phyloP scores from a whole-genome alignment of 2,113 vertebrate species.

The Amia ocellicauda region DNA sequence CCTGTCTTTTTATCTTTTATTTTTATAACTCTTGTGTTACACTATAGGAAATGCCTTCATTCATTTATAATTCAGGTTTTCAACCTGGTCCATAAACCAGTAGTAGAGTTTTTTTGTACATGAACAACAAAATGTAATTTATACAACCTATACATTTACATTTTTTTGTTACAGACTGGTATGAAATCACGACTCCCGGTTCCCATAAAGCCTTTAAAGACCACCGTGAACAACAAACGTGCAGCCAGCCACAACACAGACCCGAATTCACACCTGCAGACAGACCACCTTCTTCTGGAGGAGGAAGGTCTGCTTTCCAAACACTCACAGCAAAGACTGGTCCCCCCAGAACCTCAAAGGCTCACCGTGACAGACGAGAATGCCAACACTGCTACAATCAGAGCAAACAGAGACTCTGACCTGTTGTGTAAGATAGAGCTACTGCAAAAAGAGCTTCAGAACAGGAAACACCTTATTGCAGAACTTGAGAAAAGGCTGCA shows the following conservation, averaged over 20 bases:
- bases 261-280: conserved; percentile 27
- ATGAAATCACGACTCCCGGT: conserved; percentile 78
- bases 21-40: too few relatives aligned
- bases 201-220: conserved; percentile 53
- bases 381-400: not conserved
- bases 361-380: not conserved
- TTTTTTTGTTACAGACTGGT: conserved; percentile 49
- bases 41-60: too few relatives aligned
- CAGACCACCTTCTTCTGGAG: conserved; percentile 21
- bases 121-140: too few relatives aligned
- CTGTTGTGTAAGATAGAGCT: conserved; percentile 33
- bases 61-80: too few relatives aligned
- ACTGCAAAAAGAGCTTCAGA: conserved; percentile 56
- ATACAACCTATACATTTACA: too few relatives aligned
- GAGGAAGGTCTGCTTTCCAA: conserved; percentile 6
- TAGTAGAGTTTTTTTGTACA: too few relatives aligned
- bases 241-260: conserved; percentile 25
- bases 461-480: conserved; percentile 44
- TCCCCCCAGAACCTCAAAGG: conserved; percentile 14
- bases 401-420: conserved; percentile 11
- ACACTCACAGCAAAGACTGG: conserved; percentile 12
- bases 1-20: too few relatives aligned
- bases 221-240: conserved; percentile 26
- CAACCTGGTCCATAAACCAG: too few relatives aligned
- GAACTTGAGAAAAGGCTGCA: conserved; percentile 57